Conservation (phyloP, 2,797 vertebrate genomes). For the Chromobotia macracanthus region DNA sequence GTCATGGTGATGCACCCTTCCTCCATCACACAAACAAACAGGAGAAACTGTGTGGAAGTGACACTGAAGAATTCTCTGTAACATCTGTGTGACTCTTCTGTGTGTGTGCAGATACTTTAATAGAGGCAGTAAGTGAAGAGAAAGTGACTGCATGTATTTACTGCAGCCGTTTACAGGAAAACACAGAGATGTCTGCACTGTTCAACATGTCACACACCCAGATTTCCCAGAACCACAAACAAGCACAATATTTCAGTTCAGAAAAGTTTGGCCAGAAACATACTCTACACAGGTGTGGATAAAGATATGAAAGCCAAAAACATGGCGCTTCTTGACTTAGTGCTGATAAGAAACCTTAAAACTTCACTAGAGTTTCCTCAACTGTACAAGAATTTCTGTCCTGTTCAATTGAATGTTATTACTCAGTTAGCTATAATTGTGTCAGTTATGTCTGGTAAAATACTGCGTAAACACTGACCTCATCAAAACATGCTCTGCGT, state of each 20-base stretch:
- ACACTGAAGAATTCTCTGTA: neutral
- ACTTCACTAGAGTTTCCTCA: too few species aligned
- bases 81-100: neutral
- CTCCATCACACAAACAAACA: conserved; percentile 12
- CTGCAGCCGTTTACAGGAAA: neutral
- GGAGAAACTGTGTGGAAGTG: neutral
- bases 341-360: too few species aligned
- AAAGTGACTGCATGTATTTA: neutral
- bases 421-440: too few species aligned
- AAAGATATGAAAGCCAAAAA: too few species aligned
- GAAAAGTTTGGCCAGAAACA: neutral
- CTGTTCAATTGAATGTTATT: too few species aligned
- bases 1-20: conserved; percentile 36
- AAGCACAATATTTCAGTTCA: neutral
- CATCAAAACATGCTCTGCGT: too few species aligned
- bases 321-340: too few species aligned
- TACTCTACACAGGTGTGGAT: neutral
- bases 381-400: too few species aligned
- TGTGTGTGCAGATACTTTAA: neutral
- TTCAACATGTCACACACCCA: neutral
- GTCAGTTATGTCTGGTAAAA: too few species aligned
- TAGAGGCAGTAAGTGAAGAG: conserved; percentile 14
- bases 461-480: too few species aligned
- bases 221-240: neutral
- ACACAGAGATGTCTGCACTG: neutral